A percentile compares a stretch with the other conserved stretches of the same genome.
These are phyloP conservation scores for Plestiodon gilberti DNA, from an alignment of 2,113 vertebrate species.

Conservation along the genomic window DNA sequence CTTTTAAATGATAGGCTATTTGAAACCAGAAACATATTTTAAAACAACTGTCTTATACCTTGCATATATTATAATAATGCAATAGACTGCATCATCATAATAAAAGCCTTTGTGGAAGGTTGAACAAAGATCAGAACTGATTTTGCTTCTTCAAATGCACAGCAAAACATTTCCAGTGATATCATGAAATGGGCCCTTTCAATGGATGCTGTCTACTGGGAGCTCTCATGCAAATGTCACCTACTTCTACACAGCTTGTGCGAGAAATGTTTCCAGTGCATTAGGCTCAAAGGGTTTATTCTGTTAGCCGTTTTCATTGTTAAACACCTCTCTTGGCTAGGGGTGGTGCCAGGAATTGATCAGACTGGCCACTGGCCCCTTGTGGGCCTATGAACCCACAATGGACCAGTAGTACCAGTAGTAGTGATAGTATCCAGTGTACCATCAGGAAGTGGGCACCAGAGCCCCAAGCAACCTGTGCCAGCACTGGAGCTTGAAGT, in stretches of 20 bases:
- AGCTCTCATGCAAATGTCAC: background rate
- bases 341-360: no score
- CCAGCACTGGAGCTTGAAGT: background rate
- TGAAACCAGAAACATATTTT: background rate
- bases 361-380: no score
- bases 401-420: no score
- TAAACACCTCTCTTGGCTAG: background rate
- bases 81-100: background rate
- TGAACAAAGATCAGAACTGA: background rate
- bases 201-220: background rate
- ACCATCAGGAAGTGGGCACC: no score
- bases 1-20: background rate
- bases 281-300: slow-evolving; percentile 1
- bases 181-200: background rate
- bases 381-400: no score
- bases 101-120: background rate
- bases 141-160: no score
- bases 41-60: background rate
- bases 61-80: background rate
- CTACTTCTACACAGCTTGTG: background rate
- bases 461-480: no score
- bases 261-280: background rate
- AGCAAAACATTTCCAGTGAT: background rate
- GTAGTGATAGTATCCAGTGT: no score
- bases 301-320: background rate